A percentile compares a stretch with the other conserved stretches of the same genome.
Conservation (phyloP, 1,140 invertebrate genomes). For the Rhynchophorus ferrugineus region DNA sequence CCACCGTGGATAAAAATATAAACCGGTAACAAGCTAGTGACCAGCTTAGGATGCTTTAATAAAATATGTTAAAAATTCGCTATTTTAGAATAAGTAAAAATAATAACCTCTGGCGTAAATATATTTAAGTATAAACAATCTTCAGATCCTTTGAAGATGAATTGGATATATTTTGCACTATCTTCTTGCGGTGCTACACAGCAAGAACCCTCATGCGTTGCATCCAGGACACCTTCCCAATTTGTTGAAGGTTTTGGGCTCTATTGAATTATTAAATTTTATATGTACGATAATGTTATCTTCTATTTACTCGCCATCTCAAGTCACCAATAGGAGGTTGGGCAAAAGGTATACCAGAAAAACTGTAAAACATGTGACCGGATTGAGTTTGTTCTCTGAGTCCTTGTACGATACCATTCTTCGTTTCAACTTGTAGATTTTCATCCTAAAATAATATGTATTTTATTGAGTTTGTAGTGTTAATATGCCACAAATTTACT, state of each 20-base stretch:
- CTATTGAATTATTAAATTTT: not conserved
- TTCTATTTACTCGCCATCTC: not conserved
- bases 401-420: not conserved
- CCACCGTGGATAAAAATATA: not conserved
- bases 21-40: too few relatives aligned
- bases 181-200: constrained; percentile 37
- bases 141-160: constrained; percentile 38
- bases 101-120: constrained; percentile 51
- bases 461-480: too few relatives aligned
- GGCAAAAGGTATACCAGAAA: not conserved
- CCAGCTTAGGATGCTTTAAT: too few relatives aligned
- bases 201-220: constrained; percentile 41
- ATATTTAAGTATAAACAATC: constrained; percentile 80
- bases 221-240: constrained; percentile 48
- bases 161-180: constrained; percentile 31
- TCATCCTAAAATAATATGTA: not conserved
- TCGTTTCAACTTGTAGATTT: not conserved
- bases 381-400: not conserved
- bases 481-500: too few relatives aligned
- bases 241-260: constrained; percentile 41
- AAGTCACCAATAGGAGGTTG: not conserved
- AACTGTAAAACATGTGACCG: not conserved
- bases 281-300: not conserved
- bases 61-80: too few relatives aligned
- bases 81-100: too few relatives aligned